Evolutionary conservation across 2,797 vertebrate species (phyloP), one percentile per base, ranked within the genome.

Genomic region (Ctenochaetus hawaiiensis): DNA sequence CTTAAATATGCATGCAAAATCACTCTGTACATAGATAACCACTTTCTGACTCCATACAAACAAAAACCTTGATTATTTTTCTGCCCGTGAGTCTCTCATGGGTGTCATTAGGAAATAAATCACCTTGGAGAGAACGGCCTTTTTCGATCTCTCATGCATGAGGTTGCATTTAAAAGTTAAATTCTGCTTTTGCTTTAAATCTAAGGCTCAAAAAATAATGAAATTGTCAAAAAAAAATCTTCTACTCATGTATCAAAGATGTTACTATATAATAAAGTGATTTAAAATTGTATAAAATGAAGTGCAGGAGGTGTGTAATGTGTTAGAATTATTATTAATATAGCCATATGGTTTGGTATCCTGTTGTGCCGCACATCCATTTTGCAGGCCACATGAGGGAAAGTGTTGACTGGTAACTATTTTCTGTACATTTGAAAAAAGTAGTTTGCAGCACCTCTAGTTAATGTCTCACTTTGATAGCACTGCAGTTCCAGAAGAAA

Each of bases 71-170:
- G 49, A 83, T 77, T 77, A 13, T 87, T 63, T 85, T 64, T 83
- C 34, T 62, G 44, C 58, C 44, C 23, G 6, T 57, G 67, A 74
- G 34, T 44, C 39, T 77, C 67, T 70, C 43, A 41, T 64, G 75
- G 79, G 51, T 77, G 71, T 79, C 59, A 68, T 82, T 73, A 82
- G 53, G 52, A 74, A 82, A 80, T 22, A 23, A 78, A 81, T 74
- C 34, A 78, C 64, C 68, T 67, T 67, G 52, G 20, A 80, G 58
- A 72, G 61, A 75, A 54, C 18, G 1, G 23, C 22, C 22, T 59
- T 43, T 72, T 26, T 14, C 13, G 45, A 37, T 67, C 48, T 69
- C 26, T 51, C 47, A 48, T 39, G 18, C 20, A 17, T 49, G 20
- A 2, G 2, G 2, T 47, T 26, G 41, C 18, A 52, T 64, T 75